These are phyloP conservation scores for Melanitta fusca DNA, from an alignment of 2,797 vertebrate genomes.

Conservation along the genomic window DNA sequence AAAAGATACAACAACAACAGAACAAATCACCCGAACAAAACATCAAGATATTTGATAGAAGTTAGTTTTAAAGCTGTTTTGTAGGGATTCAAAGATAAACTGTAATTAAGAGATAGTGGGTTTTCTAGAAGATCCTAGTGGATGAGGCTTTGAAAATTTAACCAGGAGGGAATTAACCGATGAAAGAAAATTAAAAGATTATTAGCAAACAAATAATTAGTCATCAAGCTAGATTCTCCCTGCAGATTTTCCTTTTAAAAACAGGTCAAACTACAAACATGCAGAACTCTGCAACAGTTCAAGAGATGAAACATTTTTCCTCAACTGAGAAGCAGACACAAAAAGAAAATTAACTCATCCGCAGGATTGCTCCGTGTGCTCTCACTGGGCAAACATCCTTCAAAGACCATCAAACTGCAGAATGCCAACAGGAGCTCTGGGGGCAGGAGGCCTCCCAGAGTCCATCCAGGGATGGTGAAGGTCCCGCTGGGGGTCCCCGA, in stretches of 20 bases:
- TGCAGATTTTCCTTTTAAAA: constrained; percentile 6
- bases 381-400: background rate
- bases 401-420: background rate
- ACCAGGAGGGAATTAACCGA: constrained; percentile 45
- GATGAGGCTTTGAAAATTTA: constrained; percentile 63
- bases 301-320: background rate
- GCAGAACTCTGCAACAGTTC: background rate
- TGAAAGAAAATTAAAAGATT: constrained; percentile 64
- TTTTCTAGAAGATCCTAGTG: constrained; percentile 49
- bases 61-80: constrained; percentile 23
- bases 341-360: background rate
- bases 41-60: background rate
- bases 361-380: background rate
- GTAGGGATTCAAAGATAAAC: constrained; percentile 16
- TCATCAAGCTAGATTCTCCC: constrained; percentile 45
- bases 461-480: background rate
- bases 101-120: constrained; percentile 50
- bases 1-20: background rate
- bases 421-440: background rate
- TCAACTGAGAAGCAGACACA: background rate
- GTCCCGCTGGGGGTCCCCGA: background rate
- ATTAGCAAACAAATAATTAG: constrained; percentile 64
- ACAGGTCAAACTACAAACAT: background rate
- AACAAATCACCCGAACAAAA: background rate
- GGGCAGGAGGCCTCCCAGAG: background rate